Evolutionary conservation across 2,888 invertebrate species (phyloP).

Genomic region (Megaustenia siamemsis): DNA sequence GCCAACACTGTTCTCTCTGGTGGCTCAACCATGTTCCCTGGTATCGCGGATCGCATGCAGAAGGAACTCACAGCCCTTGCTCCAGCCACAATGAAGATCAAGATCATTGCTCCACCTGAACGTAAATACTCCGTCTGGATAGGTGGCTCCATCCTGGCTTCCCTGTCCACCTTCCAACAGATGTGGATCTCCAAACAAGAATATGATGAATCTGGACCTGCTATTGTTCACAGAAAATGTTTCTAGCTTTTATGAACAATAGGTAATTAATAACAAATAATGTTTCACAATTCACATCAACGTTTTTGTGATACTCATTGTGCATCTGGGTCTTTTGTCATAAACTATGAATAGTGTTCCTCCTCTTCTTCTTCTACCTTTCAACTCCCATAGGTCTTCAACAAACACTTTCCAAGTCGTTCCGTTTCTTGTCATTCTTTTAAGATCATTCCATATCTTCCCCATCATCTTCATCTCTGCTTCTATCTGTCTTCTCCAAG

Average conservation of each 20-base stretch:
- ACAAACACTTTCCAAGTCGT: too few species aligned
- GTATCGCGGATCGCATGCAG: constrained; percentile 98
- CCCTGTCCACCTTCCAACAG: constrained; percentile 85
- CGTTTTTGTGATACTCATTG: neutral
- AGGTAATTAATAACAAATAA: constrained; percentile 2
- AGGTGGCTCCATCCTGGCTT: constrained; percentile 75
- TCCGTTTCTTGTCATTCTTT: too few species aligned
- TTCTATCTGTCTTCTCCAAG: too few species aligned
- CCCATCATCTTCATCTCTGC: too few species aligned
- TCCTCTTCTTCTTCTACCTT: too few species aligned
- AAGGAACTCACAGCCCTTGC: constrained; percentile 95
- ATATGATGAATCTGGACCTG: constrained; percentile 97
- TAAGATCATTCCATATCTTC: too few species aligned
- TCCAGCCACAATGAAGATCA: constrained; percentile 85
- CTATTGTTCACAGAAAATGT: constrained; percentile 94
- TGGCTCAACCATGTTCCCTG: constrained; percentile 97
- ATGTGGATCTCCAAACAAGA: constrained; percentile 79
- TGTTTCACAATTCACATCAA: too few species aligned
- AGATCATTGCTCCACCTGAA: constrained; percentile 94
- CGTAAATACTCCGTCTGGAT: constrained; percentile 90
- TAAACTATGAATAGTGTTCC: neutral
- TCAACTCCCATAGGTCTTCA: too few species aligned
- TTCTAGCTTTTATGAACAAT: constrained; percentile 29
- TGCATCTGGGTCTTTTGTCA: neutral
- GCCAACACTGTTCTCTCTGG: constrained; percentile 88